Evolutionary conservation across 2,113 vertebrate genomes (phyloP), one percentile per base, ranked within the genome.

Genomic region (Seriola quinqueradiata): DNA sequence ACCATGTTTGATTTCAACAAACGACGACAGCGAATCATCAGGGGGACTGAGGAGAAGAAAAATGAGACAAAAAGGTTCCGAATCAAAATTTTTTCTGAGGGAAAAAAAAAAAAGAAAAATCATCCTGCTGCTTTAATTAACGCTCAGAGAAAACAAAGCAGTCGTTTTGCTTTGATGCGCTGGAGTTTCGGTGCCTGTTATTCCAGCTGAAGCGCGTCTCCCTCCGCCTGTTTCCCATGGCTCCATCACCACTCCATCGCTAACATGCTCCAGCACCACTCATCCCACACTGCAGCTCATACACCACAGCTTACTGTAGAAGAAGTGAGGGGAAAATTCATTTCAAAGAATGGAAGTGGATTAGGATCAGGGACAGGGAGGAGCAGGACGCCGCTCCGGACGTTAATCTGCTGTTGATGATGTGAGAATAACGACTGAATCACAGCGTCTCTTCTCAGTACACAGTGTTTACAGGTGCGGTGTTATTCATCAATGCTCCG

Each of bases 91-190:
- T 11, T 84, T 81, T 81, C 74, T 75, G 65, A 72, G 40, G 65
- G 42, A 52, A 21, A 23, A 59, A 68, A 17, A 17, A 63, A 55
- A 61, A 57, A 40, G 28, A 28, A 28, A 79, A 69, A n/a, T 48
- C 73, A 75, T 66, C 72, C 84, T 52, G 59, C 79, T 76, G 89
- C 90, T 90, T 91, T 92, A 93, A 95, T 95, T 95, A 94, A 90
- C 68, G 73, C 84, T 89, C 38, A 46, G 46, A 68, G 87, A 91
- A 95, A 94, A 94, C 93, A 96, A 94, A 92, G 92, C 90, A 90
- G 84, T 79, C 90, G 86, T 91, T 94, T 94, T 92, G 90, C 93
- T 95, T 94, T 93, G 92, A 95, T 95, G 92, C 87, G 12, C 84
- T 75, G 7, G 28, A 83, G 81, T 92, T 82, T 88, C 87, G 42